Conservation (phyloP, 2,888 invertebrate species). For the Acleris holmiana region DNA sequence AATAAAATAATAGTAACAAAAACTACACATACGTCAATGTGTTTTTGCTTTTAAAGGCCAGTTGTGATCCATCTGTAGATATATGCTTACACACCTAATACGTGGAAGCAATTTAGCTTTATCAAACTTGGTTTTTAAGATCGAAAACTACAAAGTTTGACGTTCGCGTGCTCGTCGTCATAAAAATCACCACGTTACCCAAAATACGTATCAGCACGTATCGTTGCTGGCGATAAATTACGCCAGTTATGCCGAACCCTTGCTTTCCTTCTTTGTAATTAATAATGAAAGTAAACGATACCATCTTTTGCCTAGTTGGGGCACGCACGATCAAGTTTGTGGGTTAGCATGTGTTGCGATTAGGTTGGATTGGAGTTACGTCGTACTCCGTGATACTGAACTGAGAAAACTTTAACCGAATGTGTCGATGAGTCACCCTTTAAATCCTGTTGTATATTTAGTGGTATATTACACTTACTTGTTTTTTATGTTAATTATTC, state of each 20-base stretch:
- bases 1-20: no score
- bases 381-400: no score
- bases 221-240: constrained; percentile 74
- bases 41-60: no score
- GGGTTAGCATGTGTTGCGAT: constrained; percentile 31
- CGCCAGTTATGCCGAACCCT: constrained; percentile 73
- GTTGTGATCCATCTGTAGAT: no score
- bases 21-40: no score
- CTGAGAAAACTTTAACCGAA: no score
- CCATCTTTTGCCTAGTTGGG: constrained; percentile 57
- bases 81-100: background rate
- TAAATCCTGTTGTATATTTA: no score
- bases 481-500: no score
- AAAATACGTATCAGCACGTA: constrained; percentile 74
- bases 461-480: no score
- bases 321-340: constrained; percentile 28
- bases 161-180: constrained; percentile 66
- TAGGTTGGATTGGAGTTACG: constrained; percentile 6
- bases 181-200: constrained; percentile 71
- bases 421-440: no score
- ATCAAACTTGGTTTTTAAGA: background rate
- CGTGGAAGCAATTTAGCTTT: background rate
- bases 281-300: constrained; percentile 73
- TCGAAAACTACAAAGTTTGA: constrained; percentile 33
- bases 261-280: constrained; percentile 71